phyloP scores from a whole-genome alignment of 2,797 vertebrate genomes.

The Ceryle rudis region DNA sequence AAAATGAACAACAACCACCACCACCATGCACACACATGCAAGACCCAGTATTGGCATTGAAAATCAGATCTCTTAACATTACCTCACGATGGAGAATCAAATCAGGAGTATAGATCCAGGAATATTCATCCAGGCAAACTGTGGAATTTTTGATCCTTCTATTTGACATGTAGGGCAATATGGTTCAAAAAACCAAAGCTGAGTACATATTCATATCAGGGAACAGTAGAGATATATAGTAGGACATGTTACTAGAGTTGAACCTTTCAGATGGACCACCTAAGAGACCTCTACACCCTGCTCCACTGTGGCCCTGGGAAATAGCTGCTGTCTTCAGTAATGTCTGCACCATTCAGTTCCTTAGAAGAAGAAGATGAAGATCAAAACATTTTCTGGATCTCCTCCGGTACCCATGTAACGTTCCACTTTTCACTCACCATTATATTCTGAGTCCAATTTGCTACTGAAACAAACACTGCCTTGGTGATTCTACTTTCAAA shows the following conservation, averaged over 20 bases:
- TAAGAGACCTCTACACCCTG: background rate
- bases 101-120: background rate
- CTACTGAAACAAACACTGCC: background rate
- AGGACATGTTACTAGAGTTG: background rate
- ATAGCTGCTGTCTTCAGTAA: background rate
- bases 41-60: background rate
- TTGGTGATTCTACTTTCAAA: background rate
- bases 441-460: background rate
- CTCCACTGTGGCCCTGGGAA: background rate
- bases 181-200: background rate
- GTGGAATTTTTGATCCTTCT: background rate
- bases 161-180: background rate
- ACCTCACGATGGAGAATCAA: background rate
- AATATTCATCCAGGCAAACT: background rate
- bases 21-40: background rate
- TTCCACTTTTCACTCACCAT: background rate
- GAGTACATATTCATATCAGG: fast-evolving
- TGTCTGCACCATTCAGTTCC: background rate
- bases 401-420: background rate
- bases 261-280: background rate
- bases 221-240: background rate
- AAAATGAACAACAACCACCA: background rate
- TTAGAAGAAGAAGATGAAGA: background rate
- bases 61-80: background rate
- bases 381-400: background rate